phyloP scores from a whole-genome alignment of 2,888 invertebrate species.

The Eupithecia pulchellata region DNA sequence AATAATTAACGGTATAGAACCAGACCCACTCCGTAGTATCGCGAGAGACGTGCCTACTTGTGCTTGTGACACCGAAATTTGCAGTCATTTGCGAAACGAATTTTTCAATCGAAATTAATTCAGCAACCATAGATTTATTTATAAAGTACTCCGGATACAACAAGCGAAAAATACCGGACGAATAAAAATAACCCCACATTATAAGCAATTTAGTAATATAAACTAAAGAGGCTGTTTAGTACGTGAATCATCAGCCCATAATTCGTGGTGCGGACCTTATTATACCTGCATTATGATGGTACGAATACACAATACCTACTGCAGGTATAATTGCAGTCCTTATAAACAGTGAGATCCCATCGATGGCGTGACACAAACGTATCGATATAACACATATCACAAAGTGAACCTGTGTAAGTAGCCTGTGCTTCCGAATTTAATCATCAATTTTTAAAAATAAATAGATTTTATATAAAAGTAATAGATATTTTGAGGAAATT shows the following conservation, averaged over 20 bases:
- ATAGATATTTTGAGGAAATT: background rate
- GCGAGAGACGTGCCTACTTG: conserved; percentile 24
- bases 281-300: background rate
- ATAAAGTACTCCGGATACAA: background rate
- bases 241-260: conserved; percentile 14
- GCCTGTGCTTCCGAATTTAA: background rate
- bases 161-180: background rate
- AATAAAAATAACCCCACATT: background rate
- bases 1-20: conserved; percentile 37
- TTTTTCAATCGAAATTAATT: conserved; percentile 7
- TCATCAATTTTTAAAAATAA: background rate
- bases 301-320: conserved; percentile 28
- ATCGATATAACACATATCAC: background rate
- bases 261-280: background rate
- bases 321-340: conserved; percentile 14
- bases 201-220: background rate
- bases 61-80: conserved; percentile 24
- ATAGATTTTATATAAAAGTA: too few relatives aligned
- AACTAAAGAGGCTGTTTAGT: background rate
- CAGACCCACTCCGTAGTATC: conserved; percentile 25
- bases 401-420: conserved; percentile 4
- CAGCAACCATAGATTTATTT: background rate
- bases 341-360: conserved; percentile 22
- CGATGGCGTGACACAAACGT: conserved; percentile 19
- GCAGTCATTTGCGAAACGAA: conserved; percentile 4